Evolutionary conservation across 2,113 vertebrate species (phyloP), one percentile per base, ranked within the genome.

Genomic region (Callocephalon fimbriatum): DNA sequence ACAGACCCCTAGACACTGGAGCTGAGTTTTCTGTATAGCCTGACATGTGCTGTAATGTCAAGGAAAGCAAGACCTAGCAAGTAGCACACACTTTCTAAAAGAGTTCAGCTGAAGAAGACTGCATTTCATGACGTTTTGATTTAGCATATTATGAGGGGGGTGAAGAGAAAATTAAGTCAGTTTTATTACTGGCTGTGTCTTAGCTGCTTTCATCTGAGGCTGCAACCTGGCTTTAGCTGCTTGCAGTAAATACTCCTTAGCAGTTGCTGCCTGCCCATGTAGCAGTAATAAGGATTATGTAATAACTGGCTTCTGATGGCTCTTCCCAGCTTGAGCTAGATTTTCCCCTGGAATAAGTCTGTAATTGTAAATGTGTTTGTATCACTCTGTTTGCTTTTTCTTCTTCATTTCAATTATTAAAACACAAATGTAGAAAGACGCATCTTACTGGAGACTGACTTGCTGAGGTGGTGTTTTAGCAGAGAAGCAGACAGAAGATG

Each of bases 281-380:
- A 79, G 87, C 91, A 93, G 76, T 93, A 96, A 97, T 84, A 37
- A 84, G 81, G 93, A 68, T 97, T 97, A 93, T 96, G 79, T 88
- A 95, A 96, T 93, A 93, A 95, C 78, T 93, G 91, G 58, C 73
- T 95, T 94, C 71, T 96, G 93, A 90, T 93, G 93, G 79, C 67
- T 96, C 79, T 95, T 93, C 96, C 82, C 88, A 92, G 86, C 65
- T 23, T 94, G 95, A 96, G 80, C 94, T 89, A n/a, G 65, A 93
- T 96, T 95, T 95, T 92, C 66, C 75, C 1, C 1, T 72, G 87
- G 48, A 95, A 86, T 51, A 78, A 70, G 47, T 31, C 78, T 72
- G 73, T 92, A 84, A 40, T 62, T 91, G 54, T 77, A 73, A 90
- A 77, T 63, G 29, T 16, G 82, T 48, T 8, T 48, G 26, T 71